phyloP scores from a whole-genome alignment of 92 coral and sea anemone species.

The Porites lobata region DNA sequence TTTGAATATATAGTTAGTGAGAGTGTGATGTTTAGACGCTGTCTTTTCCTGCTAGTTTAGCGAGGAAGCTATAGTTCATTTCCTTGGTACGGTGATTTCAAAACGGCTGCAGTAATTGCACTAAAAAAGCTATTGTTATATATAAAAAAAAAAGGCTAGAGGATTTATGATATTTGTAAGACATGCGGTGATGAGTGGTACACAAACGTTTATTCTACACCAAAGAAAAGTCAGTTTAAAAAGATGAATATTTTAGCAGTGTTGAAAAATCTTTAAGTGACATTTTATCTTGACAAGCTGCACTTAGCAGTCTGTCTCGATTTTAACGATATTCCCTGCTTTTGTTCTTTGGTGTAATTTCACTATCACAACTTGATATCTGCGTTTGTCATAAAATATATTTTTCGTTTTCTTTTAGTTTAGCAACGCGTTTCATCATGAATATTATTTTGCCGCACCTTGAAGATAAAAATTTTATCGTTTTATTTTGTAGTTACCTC shows the following conservation, averaged over 20 bases:
- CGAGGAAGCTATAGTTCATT: constrained; percentile 8
- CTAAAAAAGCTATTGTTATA: neutral
- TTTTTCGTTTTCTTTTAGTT: neutral
- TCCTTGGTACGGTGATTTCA: constrained; percentile 13
- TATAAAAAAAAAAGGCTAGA: neutral
- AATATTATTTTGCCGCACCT: constrained; percentile 7
- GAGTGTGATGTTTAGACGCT: neutral
- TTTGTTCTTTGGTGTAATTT: neutral
- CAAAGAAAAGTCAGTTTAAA: neutral
- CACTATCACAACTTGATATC: neutral
- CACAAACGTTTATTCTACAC: no score
- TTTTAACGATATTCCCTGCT: neutral
- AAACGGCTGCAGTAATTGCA: constrained; percentile 16
- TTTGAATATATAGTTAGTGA: neutral
- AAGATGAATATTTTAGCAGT: neutral
- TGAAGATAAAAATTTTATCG: neutral
- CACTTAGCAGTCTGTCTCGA: neutral
- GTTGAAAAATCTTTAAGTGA: neutral
- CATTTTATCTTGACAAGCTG: neutral
- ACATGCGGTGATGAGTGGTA: neutral
- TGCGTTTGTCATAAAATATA: neutral
- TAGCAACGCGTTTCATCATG: neutral
- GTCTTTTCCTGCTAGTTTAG: constrained; percentile 19
- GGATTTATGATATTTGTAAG: neutral
- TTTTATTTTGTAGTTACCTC: neutral